Evolutionary conservation across 2,888 invertebrate species (phyloP).

Genomic region (Pardosa pseudoannulata): DNA sequence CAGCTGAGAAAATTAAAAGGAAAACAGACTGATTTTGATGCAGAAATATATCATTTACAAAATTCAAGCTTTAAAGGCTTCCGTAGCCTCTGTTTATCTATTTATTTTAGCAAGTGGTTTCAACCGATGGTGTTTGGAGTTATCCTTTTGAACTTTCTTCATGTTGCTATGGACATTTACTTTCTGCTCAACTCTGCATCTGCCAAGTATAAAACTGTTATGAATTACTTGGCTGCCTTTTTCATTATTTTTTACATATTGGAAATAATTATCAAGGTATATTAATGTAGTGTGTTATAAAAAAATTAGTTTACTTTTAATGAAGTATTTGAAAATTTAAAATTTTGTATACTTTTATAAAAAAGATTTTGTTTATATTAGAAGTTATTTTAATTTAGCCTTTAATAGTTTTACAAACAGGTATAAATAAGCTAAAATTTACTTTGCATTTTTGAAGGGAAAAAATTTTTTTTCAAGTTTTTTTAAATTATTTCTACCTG

Average conservation of each 20-base stretch:
- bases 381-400: too few relatives aligned
- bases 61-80: background rate
- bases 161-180: background rate
- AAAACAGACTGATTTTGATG: constrained; percentile 17
- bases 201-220: background rate
- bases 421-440: too few relatives aligned
- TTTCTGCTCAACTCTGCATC: background rate
- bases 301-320: too few relatives aligned
- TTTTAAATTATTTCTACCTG: too few relatives aligned
- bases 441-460: too few relatives aligned
- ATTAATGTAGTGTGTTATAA: too few relatives aligned
- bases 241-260: constrained; percentile 5
- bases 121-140: constrained; percentile 26
- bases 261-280: constrained; percentile 37
- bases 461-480: too few relatives aligned
- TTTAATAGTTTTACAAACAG: too few relatives aligned
- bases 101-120: constrained; percentile 43
- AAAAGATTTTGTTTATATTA: too few relatives aligned
- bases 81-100: background rate
- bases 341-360: too few relatives aligned
- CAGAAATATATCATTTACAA: background rate
- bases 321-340: too few relatives aligned
- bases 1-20: background rate
- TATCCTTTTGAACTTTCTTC: constrained; percentile 1
- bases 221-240: background rate